Conservation (phyloP, 2,888 invertebrate genomes). For the Spisula solida region DNA sequence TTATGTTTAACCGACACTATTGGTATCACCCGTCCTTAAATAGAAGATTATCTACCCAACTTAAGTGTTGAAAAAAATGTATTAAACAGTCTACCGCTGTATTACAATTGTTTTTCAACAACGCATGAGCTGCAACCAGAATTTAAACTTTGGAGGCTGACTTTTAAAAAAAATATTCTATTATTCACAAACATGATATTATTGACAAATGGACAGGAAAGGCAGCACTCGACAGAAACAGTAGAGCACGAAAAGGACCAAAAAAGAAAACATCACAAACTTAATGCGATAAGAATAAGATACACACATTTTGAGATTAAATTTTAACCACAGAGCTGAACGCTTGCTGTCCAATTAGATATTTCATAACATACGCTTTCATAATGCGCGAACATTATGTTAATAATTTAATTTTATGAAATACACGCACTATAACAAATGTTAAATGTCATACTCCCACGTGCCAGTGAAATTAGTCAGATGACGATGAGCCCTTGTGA, state of each 20-base stretch:
- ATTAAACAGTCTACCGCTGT: background rate
- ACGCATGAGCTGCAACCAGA: background rate
- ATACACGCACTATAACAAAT: background rate
- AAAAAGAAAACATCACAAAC: no score
- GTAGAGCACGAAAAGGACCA: no score
- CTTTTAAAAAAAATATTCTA: no score
- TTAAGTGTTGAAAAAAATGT: background rate
- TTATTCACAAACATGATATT: no score
- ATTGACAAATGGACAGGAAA: no score
- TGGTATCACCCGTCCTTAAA: background rate
- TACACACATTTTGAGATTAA: no score
- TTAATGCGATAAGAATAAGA: no score
- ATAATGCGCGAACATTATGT: background rate
- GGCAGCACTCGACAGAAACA: no score
- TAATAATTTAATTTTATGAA: conserved; percentile 10
- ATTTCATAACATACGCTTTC: background rate
- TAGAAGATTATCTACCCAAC: background rate
- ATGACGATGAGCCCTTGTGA: background rate
- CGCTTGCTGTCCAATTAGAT: background rate
- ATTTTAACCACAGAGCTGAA: no score
- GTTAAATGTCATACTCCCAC: conserved; percentile 1
- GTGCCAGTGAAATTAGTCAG: background rate
- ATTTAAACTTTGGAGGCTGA: no score
- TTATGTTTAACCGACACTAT: background rate
- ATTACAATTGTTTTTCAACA: background rate